Percentiles rank a stretch among this genome's conserved stretches.
Evolutionary conservation across 2,797 vertebrate species (phyloP).

Genomic region (Austrolebias charrua): DNA sequence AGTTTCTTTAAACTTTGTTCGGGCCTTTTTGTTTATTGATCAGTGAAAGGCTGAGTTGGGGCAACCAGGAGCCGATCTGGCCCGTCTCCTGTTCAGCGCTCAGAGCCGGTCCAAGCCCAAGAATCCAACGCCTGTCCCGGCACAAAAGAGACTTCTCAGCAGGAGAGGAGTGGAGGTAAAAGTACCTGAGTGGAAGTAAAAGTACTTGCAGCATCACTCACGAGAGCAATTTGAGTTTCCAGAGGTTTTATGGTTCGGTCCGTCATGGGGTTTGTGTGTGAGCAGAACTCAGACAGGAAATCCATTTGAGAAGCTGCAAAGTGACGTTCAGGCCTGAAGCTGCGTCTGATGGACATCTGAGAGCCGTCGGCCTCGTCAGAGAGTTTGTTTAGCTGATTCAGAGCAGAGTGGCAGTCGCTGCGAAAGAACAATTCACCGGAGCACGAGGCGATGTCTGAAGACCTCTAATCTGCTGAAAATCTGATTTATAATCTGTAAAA

Average conservation of each 20-base stretch:
- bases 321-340: conserved; percentile 47
- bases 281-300: conserved; percentile 14
- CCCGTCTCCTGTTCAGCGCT: conserved; percentile 48
- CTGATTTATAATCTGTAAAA: not conserved
- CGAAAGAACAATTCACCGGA: too few species aligned
- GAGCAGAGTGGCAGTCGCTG: conserved; percentile 4
- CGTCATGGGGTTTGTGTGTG: conserved; percentile 29
- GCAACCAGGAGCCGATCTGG: conserved; percentile 77
- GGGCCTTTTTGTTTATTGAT: conserved; percentile 20
- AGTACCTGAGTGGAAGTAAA: conserved; percentile 69
- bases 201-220: conserved; percentile 49
- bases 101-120: conserved; percentile 61
- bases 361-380: conserved; percentile 22
- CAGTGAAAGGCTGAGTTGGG: conserved; percentile 73
- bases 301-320: conserved; percentile 36
- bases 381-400: conserved; percentile 8
- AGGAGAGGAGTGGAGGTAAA: conserved; percentile 72
- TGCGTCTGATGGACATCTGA: conserved; percentile 1
- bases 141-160: conserved; percentile 76
- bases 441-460: too few species aligned
- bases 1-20: not conserved
- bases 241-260: conserved; percentile 17
- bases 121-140: conserved; percentile 72
- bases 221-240: conserved; percentile 37
- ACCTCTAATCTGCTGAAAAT: too few species aligned